Conservation (phyloP, 2,888 invertebrate genomes). For the Stenurella melanura region DNA sequence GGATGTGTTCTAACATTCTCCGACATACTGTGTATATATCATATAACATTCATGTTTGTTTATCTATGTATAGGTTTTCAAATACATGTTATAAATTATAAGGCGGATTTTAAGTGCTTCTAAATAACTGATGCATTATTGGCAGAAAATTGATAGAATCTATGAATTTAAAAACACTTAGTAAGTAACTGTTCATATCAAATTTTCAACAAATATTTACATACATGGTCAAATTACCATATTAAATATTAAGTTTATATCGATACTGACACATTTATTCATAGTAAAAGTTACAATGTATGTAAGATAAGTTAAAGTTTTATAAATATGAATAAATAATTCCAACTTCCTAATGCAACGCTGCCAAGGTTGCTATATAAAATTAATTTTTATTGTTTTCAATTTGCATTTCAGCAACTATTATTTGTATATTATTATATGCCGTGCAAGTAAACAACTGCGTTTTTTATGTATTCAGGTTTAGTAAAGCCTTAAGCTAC, state of each 20-base stretch:
- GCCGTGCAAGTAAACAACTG: not conserved
- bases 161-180: not conserved
- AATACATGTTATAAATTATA: no score
- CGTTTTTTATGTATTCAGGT: not conserved
- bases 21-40: no score
- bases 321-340: not conserved
- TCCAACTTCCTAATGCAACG: slow-evolving; percentile 13
- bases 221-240: not conserved
- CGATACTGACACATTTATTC: slow-evolving; percentile 17
- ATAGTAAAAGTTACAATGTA: not conserved
- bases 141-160: not conserved
- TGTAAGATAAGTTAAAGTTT: not conserved
- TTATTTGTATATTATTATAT: not conserved
- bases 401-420: slow-evolving; percentile 47
- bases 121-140: not conserved
- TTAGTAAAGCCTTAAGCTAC: not conserved
- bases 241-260: not conserved
- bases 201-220: not conserved
- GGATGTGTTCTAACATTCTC: no score
- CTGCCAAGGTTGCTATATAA: slow-evolving; percentile 10
- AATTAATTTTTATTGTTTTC: slow-evolving; percentile 38
- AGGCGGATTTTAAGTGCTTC: not conserved
- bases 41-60: no score
- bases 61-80: no score
- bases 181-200: not conserved